These are phyloP conservation scores for Drosophila robusta DNA, from an alignment of 2,888 invertebrate genomes.

Conservation along the genomic window DNA sequence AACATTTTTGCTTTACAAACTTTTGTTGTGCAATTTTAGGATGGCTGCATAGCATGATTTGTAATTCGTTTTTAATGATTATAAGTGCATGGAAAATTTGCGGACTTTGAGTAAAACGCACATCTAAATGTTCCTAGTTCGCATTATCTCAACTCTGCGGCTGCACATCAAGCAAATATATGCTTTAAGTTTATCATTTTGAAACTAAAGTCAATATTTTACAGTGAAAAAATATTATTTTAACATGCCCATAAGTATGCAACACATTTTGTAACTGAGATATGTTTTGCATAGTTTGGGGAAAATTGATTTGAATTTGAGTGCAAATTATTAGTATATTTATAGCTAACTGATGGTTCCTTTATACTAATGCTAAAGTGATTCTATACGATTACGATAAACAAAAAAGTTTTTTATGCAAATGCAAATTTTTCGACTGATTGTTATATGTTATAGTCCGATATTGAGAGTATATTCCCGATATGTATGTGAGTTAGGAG, in stretches of 20 bases:
- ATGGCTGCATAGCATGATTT: neutral
- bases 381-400: no score
- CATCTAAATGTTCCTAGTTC: neutral
- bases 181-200: neutral
- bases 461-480: no score
- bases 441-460: no score
- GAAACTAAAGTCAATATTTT: neutral
- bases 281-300: neutral
- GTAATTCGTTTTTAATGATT: slow-evolving; percentile 1
- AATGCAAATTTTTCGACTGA: no score
- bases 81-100: neutral
- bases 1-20: neutral
- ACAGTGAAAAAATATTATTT: neutral
- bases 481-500: no score
- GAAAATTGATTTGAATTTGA: neutral
- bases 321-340: neutral
- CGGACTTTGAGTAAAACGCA: neutral
- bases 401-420: no score
- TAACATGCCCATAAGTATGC: slow-evolving; percentile 8
- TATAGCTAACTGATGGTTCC: no score
- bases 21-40: slow-evolving; percentile 4
- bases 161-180: neutral
- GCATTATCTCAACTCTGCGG: neutral
- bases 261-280: neutral
- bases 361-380: no score